Conservation (phyloP, 2,888 invertebrate genomes). For the Lasioglossum lativentre region DNA sequence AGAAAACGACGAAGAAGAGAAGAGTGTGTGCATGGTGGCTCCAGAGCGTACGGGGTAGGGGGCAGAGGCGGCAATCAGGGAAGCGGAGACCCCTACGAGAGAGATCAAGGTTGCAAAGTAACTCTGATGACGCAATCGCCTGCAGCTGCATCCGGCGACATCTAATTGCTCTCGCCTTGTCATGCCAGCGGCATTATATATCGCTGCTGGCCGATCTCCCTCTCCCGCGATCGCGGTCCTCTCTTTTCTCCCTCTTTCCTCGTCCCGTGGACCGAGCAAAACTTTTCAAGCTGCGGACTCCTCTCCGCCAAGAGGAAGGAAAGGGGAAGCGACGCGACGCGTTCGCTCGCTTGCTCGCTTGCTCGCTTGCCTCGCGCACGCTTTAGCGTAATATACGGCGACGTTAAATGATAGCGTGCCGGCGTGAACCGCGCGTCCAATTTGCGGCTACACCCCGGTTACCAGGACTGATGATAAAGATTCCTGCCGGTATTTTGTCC, state of each 20-base stretch:
- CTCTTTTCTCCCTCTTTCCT: slow-evolving; percentile 30
- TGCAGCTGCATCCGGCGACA: slow-evolving; percentile 83
- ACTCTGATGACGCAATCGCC: slow-evolving; percentile 81
- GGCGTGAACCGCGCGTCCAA: slow-evolving; percentile 41
- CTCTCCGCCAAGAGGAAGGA: slow-evolving; percentile 25
- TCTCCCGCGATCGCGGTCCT: slow-evolving; percentile 36
- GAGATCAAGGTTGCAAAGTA: slow-evolving; percentile 82
- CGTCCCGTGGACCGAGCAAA: slow-evolving; percentile 41
- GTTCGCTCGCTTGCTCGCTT: background rate
- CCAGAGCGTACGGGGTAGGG: background rate
- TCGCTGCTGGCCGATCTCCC: slow-evolving; percentile 66
- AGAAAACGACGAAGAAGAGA: slow-evolving; percentile 10
- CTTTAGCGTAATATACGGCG: slow-evolving; percentile 45
- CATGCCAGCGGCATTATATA: slow-evolving; percentile 73
- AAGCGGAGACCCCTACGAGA: slow-evolving; percentile 69
- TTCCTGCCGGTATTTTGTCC: slow-evolving; percentile 34
- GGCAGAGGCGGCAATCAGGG: slow-evolving; percentile 37
- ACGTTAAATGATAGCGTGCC: slow-evolving; percentile 52
- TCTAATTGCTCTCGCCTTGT: slow-evolving; percentile 81
- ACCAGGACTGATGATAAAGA: slow-evolving; percentile 48
- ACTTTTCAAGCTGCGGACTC: slow-evolving; percentile 43
- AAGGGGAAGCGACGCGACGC: slow-evolving; percentile 20
- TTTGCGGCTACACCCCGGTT: slow-evolving; percentile 38
- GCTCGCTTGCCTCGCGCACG: slow-evolving; percentile 12
- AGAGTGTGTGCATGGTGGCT: slow-evolving; percentile 23